Evolutionary conservation across 2,113 vertebrate genomes (phyloP).

Genomic region (Perognathus longimembris): DNA sequence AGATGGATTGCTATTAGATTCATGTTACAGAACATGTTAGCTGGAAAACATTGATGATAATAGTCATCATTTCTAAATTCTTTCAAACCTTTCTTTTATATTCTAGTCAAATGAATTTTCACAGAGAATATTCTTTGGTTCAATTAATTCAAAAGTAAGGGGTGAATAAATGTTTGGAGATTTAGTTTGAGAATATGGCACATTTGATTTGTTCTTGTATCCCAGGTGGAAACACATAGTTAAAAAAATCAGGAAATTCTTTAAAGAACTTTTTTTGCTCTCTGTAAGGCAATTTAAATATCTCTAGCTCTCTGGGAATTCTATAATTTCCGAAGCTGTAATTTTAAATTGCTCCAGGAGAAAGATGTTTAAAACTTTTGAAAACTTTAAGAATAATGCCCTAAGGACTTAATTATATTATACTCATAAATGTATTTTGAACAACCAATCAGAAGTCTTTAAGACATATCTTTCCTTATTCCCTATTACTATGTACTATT

Average conservation of each 20-base stretch:
- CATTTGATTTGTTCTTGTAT: conserved; percentile 39
- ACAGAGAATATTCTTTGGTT: neutral
- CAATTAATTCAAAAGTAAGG: conserved; percentile 24
- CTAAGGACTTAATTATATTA: conserved; percentile 72
- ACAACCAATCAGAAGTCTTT: conserved; percentile 50
- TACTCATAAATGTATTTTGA: conserved; percentile 30
- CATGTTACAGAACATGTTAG: neutral
- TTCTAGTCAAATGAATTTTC: neutral
- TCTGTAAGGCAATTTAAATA: conserved; percentile 61
- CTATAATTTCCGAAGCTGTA: neutral
- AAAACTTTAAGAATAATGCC: conserved; percentile 66
- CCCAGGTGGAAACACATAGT: neutral
- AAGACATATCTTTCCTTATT: neutral
- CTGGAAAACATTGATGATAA: conserved; percentile 32
- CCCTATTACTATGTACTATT: neutral
- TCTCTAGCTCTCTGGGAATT: conserved; percentile 44
- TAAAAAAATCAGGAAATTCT: neutral
- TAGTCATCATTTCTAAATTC: neutral
- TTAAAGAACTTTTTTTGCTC: conserved; percentile 30
- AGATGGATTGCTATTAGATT: neutral
- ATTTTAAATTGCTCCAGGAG: conserved; percentile 64
- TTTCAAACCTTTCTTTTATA: conserved; percentile 27
- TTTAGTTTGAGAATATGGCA: neutral
- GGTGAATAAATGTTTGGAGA: neutral
- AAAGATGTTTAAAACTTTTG: conserved; percentile 59